Evolutionary conservation across 2,888 invertebrate genomes (phyloP).

Genomic region (Eustalomyia histrio): DNA sequence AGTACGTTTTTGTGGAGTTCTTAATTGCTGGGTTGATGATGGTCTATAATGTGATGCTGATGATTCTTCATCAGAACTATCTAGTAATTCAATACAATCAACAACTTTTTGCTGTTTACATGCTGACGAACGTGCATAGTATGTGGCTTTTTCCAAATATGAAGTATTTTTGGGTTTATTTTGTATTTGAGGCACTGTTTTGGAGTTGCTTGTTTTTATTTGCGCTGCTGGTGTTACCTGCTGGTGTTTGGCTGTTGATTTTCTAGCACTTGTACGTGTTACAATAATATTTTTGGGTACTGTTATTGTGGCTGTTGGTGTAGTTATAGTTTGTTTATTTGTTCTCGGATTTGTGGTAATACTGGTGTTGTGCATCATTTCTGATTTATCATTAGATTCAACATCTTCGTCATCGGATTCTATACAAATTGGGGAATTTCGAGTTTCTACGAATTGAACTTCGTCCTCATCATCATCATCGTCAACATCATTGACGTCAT

Average conservation of each 20-base stretch:
- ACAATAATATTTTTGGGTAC: slow-evolving; percentile 49
- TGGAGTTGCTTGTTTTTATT: slow-evolving; percentile 5
- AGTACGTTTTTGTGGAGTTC: slow-evolving; percentile 59
- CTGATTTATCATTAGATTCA: slow-evolving; percentile 26
- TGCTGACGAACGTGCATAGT: slow-evolving; percentile 2
- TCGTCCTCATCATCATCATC: slow-evolving; percentile 68
- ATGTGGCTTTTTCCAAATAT: slow-evolving; percentile 44
- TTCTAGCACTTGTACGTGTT: slow-evolving; percentile 60
- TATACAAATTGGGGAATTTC: slow-evolving; percentile 70
- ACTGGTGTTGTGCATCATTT: background rate
- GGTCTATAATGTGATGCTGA: background rate
- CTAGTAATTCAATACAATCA: slow-evolving; percentile 67
- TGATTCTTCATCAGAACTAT: slow-evolving; percentile 67
- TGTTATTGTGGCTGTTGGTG: slow-evolving; percentile 32
- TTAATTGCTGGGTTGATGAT: background rate
- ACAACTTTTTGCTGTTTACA: slow-evolving; percentile 38
- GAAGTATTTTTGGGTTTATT: slow-evolving; percentile 48
- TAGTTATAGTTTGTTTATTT: slow-evolving; percentile 14
- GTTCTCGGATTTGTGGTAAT: slow-evolving; percentile 1
- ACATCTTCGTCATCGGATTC: slow-evolving; percentile 70
- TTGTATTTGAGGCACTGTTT: slow-evolving; percentile 35
- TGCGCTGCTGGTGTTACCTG: background rate
- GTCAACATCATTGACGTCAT: slow-evolving; percentile 1
- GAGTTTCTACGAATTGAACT: slow-evolving; percentile 69
- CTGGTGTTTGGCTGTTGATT: slow-evolving; percentile 52